Base-by-base conservation (phyloP, 1,140 invertebrate species). In the Temnothorax curvispinosus region DNA sequence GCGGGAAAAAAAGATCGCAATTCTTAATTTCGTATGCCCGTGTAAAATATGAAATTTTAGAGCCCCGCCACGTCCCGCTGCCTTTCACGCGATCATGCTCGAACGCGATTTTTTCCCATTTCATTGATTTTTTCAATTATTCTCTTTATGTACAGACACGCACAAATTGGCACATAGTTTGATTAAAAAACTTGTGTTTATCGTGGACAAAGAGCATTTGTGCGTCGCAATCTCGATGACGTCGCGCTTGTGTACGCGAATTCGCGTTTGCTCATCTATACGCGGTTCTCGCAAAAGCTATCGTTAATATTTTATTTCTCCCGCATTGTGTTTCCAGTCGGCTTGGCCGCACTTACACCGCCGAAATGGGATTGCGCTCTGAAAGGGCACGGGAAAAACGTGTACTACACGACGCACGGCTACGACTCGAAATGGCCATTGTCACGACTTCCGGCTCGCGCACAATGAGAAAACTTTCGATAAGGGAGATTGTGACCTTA, bases 271-370 rank as follows among this genome's bases (percentile, higher is more conserved):
- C 52, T 69, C 56, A 62, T 62, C 35, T 32, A 54, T 47, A 75
- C 41, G 5, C 8, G 41, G 7, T 5, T 65, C 32, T 65, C 32
- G 81, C 56, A 80, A 81, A 58, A 88, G 77, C 85, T 88, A 81
- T 90, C 81, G 81, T 87, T 92, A 92, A 93, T 93, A 93, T 92
- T 93, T 92, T 91, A 92, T 91, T 88, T 85, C 21, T 82, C 58
- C 47, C 74, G 88, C 87, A 77, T 88, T 86, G 74, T 87, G 69
- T 86, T 91, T 89, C 84, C 77, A 72, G 60, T 65, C 72, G 74
- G 76, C 76, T 85, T 38, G 27, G 54, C 54, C 47, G 47, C 52
- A 86, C 56, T 38, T 52, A 69, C 60, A 69, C 21, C 60, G 56
- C 41, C 60, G 85, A 81, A 86, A 81, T 50, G 50, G 41, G 13